Conservation (phyloP, 1,140 invertebrate species). For the Pinna nobilis region DNA sequence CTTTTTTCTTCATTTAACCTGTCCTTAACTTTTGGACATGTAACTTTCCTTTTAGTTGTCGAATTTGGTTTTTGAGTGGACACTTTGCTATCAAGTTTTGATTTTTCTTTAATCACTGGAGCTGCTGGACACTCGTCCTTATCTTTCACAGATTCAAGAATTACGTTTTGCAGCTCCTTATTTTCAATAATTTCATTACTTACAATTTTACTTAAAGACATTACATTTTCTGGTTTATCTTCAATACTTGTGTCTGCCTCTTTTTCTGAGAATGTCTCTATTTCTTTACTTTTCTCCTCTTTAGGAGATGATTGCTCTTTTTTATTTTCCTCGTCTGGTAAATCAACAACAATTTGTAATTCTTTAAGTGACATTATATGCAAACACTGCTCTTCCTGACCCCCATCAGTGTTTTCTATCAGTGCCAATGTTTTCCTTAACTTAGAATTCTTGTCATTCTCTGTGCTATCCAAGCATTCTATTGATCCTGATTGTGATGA, state of each 20-base stretch:
- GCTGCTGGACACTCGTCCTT: no score
- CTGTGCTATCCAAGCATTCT: neutral
- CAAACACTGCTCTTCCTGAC: neutral
- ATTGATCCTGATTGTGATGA: no score
- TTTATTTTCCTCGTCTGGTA: conserved; percentile 27
- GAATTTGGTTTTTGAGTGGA: neutral
- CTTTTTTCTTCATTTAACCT: conserved; percentile 27
- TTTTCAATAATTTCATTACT: neutral
- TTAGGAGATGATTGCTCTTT: conserved; percentile 32
- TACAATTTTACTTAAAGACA: neutral
- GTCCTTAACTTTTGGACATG: conserved; percentile 27
- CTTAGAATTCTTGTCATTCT: neutral
- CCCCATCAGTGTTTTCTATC: neutral
- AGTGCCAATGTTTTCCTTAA: neutral
- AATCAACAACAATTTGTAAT: conserved; percentile 11
- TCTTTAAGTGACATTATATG: conserved; percentile 14
- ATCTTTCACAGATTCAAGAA: neutral
- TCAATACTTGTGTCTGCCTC: neutral
- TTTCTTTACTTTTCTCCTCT: conserved; percentile 10
- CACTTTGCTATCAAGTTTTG: neutral
- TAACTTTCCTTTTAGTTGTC: conserved; percentile 2
- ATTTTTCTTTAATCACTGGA: no score
- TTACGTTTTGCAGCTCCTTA: conserved; percentile 1
- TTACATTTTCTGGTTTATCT: neutral
- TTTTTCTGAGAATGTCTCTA: neutral